phyloP scores from a whole-genome alignment of 2,888 invertebrate species.

The Phlogophora meticulosa region DNA sequence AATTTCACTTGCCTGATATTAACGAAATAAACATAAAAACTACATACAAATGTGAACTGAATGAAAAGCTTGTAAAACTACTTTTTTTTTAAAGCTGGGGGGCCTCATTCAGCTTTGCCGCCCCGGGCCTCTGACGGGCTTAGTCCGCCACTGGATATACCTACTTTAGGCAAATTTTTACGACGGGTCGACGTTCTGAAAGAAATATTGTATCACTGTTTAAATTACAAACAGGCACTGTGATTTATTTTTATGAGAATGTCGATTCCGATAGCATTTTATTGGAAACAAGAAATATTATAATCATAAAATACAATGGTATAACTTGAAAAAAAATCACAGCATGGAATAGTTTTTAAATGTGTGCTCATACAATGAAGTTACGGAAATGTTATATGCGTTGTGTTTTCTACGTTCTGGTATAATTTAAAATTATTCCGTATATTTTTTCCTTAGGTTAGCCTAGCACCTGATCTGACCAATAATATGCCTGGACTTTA shows the following conservation, averaged over 20 bases:
- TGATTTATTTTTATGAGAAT: constrained; percentile 31
- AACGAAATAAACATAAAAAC: too few species aligned
- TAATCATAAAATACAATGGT: not conserved
- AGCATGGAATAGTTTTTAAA: constrained; percentile 2
- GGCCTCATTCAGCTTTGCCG: too few species aligned
- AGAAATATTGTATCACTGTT: not conserved
- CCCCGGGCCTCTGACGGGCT: too few species aligned
- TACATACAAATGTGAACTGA: too few species aligned
- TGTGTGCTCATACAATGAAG: constrained; percentile 25
- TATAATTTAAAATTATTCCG: constrained; percentile 15
- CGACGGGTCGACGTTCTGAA: too few species aligned
- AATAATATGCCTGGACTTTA: too few species aligned
- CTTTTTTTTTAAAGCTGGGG: too few species aligned
- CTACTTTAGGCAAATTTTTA: too few species aligned
- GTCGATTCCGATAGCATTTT: constrained; percentile 24
- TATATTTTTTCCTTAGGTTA: not conserved
- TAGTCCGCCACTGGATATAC: too few species aligned
- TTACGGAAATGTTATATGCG: constrained; percentile 7
- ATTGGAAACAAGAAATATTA: constrained; percentile 11
- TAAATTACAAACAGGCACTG: constrained; percentile 9
- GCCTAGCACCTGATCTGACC: too few species aligned
- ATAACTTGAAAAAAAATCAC: not conserved
- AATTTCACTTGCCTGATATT: too few species aligned
- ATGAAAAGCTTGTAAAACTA: too few species aligned
- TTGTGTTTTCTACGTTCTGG: constrained; percentile 27